A percentile compares a stretch with the other conserved stretches of the same genome.
Evolutionary conservation across 2,113 vertebrate genomes (phyloP).

Genomic region (Menura novaehollandiae): DNA sequence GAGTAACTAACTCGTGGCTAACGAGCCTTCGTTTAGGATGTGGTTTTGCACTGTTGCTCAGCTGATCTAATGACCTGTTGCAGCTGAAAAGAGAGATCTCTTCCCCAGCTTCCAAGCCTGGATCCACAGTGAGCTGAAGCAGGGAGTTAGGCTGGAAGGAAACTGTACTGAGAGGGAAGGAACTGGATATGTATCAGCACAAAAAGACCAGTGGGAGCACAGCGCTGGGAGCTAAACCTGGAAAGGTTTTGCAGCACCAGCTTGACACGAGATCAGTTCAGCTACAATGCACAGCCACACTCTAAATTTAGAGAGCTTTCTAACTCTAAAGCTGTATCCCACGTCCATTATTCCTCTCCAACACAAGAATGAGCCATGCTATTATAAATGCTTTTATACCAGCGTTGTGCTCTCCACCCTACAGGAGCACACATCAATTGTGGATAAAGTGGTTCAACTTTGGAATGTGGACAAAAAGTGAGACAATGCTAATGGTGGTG

Average conservation of each 20-base stretch:
- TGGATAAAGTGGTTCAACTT: neutral
- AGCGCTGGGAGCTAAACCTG: neutral
- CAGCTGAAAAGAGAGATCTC: neutral
- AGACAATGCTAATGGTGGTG: neutral
- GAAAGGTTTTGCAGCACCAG: neutral
- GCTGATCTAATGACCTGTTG: neutral
- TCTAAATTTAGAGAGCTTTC: constrained; percentile 33
- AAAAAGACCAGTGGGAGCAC: neutral
- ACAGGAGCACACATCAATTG: neutral
- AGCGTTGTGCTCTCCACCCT: neutral
- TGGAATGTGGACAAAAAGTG: neutral
- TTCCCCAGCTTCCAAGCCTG: neutral
- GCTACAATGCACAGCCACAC: neutral
- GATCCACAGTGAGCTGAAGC: neutral
- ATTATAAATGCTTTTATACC: neutral
- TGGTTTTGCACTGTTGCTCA: neutral
- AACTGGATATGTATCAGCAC: neutral
- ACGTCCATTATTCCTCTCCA: neutral
- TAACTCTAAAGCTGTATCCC: neutral
- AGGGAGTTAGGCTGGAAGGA: neutral
- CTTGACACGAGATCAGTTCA: neutral
- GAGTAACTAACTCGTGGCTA: too few relatives aligned
- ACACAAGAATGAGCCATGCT: neutral
- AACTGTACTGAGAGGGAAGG: neutral
- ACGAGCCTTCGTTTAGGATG: neutral